Evolutionary conservation across 2,797 vertebrate species (phyloP), one percentile per base, ranked within the genome.

Genomic region (Hippoglossus hippoglossus): DNA sequence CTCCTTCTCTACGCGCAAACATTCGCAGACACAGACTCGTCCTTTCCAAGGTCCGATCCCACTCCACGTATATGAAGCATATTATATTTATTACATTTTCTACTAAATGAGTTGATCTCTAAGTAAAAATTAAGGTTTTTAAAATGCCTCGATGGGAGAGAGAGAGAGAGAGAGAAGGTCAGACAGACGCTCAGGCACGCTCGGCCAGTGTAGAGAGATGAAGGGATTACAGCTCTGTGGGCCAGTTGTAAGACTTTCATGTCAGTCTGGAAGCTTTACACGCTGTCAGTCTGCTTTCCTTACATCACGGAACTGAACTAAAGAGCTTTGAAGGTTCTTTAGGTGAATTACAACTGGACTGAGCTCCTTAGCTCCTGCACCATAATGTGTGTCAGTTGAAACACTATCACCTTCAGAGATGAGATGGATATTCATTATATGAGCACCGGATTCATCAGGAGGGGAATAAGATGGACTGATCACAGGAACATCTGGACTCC

Each of bases 21-120:
- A 74, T 63, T 57, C 72, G 67, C 49, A 71, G 71, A 79, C 73
- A 82, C 65, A 75, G 18, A 16, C 76, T 62, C 28, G 31, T 75
- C 72, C 71, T 67, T 36, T 71, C 66, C 73, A 84, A 91, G 87
- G 85, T 86, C 74, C 75, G 69, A 72, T 79, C 75, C 63, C 62
- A 76, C 80, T 54, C 65, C 69, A 77, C 59, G 55, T 81, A 68
- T 67, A 80, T 79, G 55, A 67, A 70, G 60, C 63, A 71, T 85
- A 79, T 26, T 54, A 53, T 67, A 5, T 56, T 44, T 62, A 49
- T 44, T 41, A 47, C 46, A 28, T 54, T 18, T 26, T 47, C 53
- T 69, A 41, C 49, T 75, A 21, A 1, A 10, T 49, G 6, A 49
- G 47, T 49, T 49, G 18, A 49, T n/a, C 18, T n/a, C 16, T 6